Conservation (phyloP, 2,113 vertebrate species). For the Axis porcinus region DNA sequence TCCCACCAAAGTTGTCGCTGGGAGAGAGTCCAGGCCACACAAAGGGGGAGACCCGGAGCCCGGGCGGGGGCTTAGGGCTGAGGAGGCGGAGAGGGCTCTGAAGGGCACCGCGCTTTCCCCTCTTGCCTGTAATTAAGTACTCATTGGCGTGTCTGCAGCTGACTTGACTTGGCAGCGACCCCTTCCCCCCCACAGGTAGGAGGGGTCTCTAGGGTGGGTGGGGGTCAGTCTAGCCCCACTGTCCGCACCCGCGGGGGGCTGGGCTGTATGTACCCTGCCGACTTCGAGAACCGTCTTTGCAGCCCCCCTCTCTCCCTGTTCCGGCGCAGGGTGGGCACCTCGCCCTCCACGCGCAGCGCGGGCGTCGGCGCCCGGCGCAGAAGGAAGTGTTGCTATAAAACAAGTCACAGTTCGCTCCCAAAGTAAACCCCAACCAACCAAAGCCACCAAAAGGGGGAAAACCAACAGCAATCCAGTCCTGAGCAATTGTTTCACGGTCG, state of each 20-base stretch:
- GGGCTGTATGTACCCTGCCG: neutral
- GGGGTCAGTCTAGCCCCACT: neutral
- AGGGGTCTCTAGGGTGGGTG: neutral
- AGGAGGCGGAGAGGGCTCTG: slow-evolving; percentile 12
- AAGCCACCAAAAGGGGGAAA: slow-evolving; percentile 52
- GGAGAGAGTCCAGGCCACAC: slow-evolving; percentile 74
- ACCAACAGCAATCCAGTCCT: slow-evolving; percentile 51
- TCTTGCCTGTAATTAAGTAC: slow-evolving; percentile 60
- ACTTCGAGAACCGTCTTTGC: neutral
- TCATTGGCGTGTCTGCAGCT: neutral
- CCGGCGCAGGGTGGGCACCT: neutral
- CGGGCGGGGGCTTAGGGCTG: neutral
- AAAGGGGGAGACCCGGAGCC: slow-evolving; percentile 56
- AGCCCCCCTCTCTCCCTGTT: neutral
- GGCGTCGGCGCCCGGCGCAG: neutral
- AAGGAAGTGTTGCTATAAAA: slow-evolving; percentile 47
- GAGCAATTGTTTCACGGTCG: slow-evolving; percentile 67
- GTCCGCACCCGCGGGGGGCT: neutral
- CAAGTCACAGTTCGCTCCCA: slow-evolving; percentile 39
- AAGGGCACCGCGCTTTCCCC: neutral
- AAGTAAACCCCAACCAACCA: slow-evolving; percentile 52
- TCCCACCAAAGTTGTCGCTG: slow-evolving; percentile 55
- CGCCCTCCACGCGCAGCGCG: neutral
- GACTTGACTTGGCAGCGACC: neutral
- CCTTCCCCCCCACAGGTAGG: neutral